Percentiles rank a stretch among this genome's conserved stretches.
phyloP scores from a whole-genome alignment of 2,113 vertebrate genomes.

The Pyrgilauda ruficollis region DNA sequence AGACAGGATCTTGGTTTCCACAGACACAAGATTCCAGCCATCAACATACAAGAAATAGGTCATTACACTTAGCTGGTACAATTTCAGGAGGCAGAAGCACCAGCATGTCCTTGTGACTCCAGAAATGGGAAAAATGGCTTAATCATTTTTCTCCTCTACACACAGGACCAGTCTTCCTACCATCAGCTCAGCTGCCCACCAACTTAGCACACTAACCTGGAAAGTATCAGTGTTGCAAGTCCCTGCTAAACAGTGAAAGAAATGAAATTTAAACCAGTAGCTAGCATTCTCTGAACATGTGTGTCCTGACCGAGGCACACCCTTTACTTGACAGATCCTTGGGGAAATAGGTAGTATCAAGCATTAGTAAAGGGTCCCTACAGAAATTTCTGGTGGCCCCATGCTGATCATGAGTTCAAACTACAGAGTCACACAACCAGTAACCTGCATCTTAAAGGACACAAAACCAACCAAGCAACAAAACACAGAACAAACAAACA shows the following conservation, averaged over 20 bases:
- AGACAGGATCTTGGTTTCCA: not conserved
- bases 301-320: rapidly evolving
- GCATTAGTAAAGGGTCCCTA: not conserved
- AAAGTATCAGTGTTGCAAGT: not conserved
- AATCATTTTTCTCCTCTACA: not conserved
- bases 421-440: not conserved
- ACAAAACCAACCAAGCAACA: not conserved
- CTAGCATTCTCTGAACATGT: rapidly evolving
- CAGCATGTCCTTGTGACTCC: not conserved
- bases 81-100: not conserved
- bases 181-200: not conserved
- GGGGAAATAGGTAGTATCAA: not conserved
- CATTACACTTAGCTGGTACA: not conserved
- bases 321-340: not conserved
- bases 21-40: not conserved
- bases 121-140: not conserved
- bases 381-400: not conserved
- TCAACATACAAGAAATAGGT: not conserved
- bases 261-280: not conserved
- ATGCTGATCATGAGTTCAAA: not conserved
- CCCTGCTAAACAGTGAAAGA: not conserved
- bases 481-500: not conserved
- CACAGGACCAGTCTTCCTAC: not conserved
- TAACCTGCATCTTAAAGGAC: not conserved
- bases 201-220: not conserved